Percentiles rank a stretch among this genome's conserved stretches.
phyloP scores from a whole-genome alignment of 2,888 invertebrate genomes.

The Mesorhabditis spiculigera region DNA sequence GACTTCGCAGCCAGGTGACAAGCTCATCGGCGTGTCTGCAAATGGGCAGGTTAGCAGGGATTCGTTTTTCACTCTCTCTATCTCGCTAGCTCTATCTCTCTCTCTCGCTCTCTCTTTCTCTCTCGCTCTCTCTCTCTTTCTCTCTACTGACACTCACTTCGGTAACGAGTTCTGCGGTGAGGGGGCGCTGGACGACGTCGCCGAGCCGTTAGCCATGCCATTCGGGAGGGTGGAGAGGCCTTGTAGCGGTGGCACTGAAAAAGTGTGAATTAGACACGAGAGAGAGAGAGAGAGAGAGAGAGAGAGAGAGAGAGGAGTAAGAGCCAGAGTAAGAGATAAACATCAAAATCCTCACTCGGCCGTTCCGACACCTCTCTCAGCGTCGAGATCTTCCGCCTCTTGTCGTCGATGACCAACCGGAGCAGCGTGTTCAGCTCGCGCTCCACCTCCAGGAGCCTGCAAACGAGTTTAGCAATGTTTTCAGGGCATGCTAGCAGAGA shows the following conservation, averaged over 20 bases:
- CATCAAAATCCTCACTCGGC: too few species aligned
- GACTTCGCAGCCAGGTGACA: conserved; percentile 72
- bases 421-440: conserved; percentile 29
- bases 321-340: too few species aligned
- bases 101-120: too few species aligned
- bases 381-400: not conserved
- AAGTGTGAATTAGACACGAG: too few species aligned
- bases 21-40: conserved; percentile 65
- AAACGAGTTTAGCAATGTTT: not conserved
- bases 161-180: not conserved
- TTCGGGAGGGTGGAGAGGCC: conserved; percentile 22
- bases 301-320: too few species aligned
- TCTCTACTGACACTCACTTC: not conserved
- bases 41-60: not conserved
- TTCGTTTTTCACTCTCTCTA: too few species aligned
- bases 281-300: too few species aligned
- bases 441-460: conserved; percentile 24
- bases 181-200: conserved; percentile 5
- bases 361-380: not conserved
- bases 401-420: conserved; percentile 1
- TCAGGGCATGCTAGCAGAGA: too few species aligned
- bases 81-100: too few species aligned
- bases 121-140: too few species aligned
- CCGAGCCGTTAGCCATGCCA: conserved; percentile 14
- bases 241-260: not conserved